Evolutionary conservation across 2,888 invertebrate genomes (phyloP), one percentile per base, ranked within the genome.

Genomic region (Megalurothrips usitatus): DNA sequence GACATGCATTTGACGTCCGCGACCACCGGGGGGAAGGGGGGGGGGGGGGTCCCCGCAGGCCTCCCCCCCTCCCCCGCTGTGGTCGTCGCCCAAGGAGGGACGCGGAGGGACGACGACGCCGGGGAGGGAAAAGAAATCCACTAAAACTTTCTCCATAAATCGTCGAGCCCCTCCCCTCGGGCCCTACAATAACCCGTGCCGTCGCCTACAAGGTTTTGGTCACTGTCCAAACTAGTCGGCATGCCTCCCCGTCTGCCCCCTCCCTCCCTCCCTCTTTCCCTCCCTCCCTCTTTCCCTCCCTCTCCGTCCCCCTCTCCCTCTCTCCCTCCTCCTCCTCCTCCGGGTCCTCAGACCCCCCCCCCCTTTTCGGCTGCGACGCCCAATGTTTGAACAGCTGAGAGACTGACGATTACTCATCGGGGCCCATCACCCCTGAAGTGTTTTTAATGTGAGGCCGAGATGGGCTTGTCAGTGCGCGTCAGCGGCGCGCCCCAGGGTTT

Each of bases 101-200:
- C 34, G 34, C 6, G 34, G 34, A 43, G 34, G n/a, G 34, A 43
- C 3, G 34, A 43, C 34, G 34, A n/a, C n/a, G n/a, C n/a, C n/a
- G n/a, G n/a, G n/a, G 34, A 6, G 34, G 58, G n/a, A 58, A 58
- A 75, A 75, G 68, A 75, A 26, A 75, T 75, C 68, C 68, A 26
- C 68, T 75, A 75, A 75, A 75, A 75, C 68, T 75, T 75, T 75
- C 23, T n/a, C 68, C 26, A 75, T 75, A 75, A 75, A 75, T 75
- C 68, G 58, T 58, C 68, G 9, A 9, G 11, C 68, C 23, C 26
- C 6, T 10, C 68, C 26, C 68, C 11, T 26, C n/a, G 6, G 52
- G 6, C 19, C 63, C 68, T 23, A n/a, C 68, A 75, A 75, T 75
- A 75, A 75, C 26, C 58, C 58, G 23, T 26, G 26, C 26, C 11